Base-by-base conservation (phyloP, 2,888 invertebrate species). In the Conus canariensis region DNA sequence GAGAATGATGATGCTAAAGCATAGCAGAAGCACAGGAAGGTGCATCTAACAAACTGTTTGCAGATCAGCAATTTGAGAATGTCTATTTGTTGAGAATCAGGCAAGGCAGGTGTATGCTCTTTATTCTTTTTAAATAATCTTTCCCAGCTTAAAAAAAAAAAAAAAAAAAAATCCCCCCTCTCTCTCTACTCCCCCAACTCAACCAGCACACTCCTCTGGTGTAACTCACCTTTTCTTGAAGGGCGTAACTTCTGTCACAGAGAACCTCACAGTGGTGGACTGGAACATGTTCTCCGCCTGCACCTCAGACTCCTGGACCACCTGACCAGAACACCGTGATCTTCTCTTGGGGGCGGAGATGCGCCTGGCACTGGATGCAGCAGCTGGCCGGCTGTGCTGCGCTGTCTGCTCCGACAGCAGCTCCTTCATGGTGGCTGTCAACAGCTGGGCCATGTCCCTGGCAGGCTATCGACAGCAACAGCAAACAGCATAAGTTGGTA, bases 221-320 rank as follows among this genome's bases (percentile, higher is more conserved):
- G 45, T 45, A 45, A 45, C 89, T 85, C 6, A 89, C 89, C 77
- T 85, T 74, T 89, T 89, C 67, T 89, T 89, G 67, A 89, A 89
- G 64, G 89, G 89, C 12, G 89, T 89, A 30, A 89, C 89, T 56
- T 89, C 89, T 25, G 67, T 70, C 59, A 89, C 89, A 22, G 89
- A 89, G 56, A 85, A 89, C 67, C 83, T 89, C 5, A 89, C 89
- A 4, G 25, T 59, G 8, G 89, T 89, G n/a, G 89, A 89, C 45
- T 89, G n/a, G 58, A 89, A 89, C 58, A 89, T 74, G 59, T 89
- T 89, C 74, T 89, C 85, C 10, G 7, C 70, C 77, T 85, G 85
- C 14, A 89, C 77, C 19, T 85, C 70, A 7, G 67, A 22, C n/a
- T 22, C 45, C 8, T 25, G 56, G 16, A 30, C 45, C 60, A 30